These are phyloP conservation scores for Pao palembangensis DNA, from an alignment of 2,113 vertebrate genomes.

Conservation along the genomic window DNA sequence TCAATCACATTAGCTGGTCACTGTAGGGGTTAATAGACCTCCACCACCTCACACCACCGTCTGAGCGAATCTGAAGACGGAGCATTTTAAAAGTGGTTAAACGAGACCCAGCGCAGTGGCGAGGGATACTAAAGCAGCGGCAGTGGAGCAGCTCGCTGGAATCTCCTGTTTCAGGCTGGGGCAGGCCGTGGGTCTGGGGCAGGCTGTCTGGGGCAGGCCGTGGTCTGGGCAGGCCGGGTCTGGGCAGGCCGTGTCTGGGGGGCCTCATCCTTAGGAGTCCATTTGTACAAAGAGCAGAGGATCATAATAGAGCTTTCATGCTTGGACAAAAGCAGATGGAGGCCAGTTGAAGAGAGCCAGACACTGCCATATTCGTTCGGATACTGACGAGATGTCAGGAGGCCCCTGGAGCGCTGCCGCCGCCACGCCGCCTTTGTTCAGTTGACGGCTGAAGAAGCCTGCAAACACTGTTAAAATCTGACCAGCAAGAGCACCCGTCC, in stretches of 20 bases:
- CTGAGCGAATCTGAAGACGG: constrained; percentile 73
- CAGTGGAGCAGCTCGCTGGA: constrained; percentile 54
- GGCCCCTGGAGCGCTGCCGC: too few relatives aligned
- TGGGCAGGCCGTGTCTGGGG: too few relatives aligned
- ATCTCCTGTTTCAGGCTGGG: constrained; percentile 53
- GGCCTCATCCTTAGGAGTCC: constrained; percentile 48
- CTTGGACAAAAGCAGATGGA: constrained; percentile 67
- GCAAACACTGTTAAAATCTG: too few relatives aligned
- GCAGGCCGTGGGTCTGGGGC: too few relatives aligned
- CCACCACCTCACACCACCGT: constrained; percentile 37
- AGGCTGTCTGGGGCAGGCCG: too few relatives aligned
- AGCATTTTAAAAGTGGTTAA: constrained; percentile 79
- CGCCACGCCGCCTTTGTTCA: too few relatives aligned
- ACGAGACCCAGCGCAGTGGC: too few relatives aligned
- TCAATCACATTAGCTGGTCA: constrained; percentile 83
- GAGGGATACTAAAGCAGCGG: constrained; percentile 57
- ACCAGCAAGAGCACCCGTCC: too few relatives aligned
- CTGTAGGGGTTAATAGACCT: constrained; percentile 81
- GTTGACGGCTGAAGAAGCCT: too few relatives aligned
- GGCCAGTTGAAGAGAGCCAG: constrained; percentile 45
- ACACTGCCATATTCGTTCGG: constrained; percentile 44
- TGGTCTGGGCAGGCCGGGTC: too few relatives aligned
- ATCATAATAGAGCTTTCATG: constrained; percentile 70
- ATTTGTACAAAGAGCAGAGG: constrained; percentile 63
- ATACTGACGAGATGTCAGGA: constrained; percentile 30